A percentile compares a stretch with the other conserved stretches of the same genome.
These are phyloP conservation scores for Calliopsis andreniformis DNA, from an alignment of 1,140 invertebrate genomes.

Conservation along the genomic window DNA sequence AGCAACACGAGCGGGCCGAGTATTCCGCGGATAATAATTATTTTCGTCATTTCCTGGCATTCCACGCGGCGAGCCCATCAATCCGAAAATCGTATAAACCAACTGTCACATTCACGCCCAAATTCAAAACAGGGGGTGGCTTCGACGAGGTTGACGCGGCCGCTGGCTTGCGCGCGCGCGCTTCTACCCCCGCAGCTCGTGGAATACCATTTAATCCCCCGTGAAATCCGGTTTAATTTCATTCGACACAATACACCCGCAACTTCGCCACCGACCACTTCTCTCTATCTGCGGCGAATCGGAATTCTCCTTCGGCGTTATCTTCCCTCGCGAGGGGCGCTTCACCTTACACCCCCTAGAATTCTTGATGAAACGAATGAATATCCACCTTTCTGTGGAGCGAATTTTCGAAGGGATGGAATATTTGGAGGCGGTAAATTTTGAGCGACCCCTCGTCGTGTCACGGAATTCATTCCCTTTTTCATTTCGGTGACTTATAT, in stretches of 20 bases:
- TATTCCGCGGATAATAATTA: slow-evolving; percentile 74
- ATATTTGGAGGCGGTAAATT: too few relatives aligned
- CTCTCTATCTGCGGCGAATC: slow-evolving; percentile 35
- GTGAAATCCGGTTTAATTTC: slow-evolving; percentile 74
- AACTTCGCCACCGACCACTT: slow-evolving; percentile 30
- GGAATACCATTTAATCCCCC: slow-evolving; percentile 72
- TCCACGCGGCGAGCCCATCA: slow-evolving; percentile 71
- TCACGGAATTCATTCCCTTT: too few relatives aligned
- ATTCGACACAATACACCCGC: slow-evolving; percentile 61
- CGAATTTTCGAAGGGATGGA: too few relatives aligned
- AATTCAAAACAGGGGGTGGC: slow-evolving; percentile 65
- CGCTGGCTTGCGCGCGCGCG: slow-evolving; percentile 5
- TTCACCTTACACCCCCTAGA: not conserved
- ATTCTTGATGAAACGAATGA: too few relatives aligned
- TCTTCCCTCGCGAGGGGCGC: slow-evolving; percentile 31
- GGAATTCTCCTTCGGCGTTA: slow-evolving; percentile 43
- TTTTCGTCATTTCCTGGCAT: slow-evolving; percentile 79
- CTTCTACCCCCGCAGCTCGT: slow-evolving; percentile 53
- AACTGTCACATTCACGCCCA: slow-evolving; percentile 76
- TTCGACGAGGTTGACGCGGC: too few relatives aligned
- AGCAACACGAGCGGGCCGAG: slow-evolving; percentile 35
- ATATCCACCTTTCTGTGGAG: too few relatives aligned
- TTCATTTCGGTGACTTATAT: too few relatives aligned
- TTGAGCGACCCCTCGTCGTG: too few relatives aligned
- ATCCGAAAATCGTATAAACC: slow-evolving; percentile 78